Percentiles rank a stretch among this genome's conserved stretches.
These are phyloP conservation scores for Gisinianus flammeolus DNA, from an alignment of 2,888 invertebrate genomes.

Conservation along the genomic window DNA sequence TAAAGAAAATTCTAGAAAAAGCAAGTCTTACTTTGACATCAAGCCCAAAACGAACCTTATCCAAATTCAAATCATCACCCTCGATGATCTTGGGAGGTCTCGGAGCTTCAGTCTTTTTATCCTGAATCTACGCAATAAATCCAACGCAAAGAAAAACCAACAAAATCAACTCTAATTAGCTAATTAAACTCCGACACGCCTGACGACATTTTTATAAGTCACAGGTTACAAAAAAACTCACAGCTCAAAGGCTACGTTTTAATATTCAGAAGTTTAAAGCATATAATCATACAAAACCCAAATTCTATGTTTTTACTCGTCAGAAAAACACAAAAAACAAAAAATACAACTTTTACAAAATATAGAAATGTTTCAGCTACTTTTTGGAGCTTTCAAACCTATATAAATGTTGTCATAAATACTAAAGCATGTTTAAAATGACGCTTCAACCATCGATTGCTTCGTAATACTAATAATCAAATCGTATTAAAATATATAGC, in stretches of 20 bases:
- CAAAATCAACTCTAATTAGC: constrained; percentile 24
- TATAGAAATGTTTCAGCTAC: too few species aligned
- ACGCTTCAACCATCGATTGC: too few species aligned
- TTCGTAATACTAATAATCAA: too few species aligned
- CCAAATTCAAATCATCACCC: too few species aligned
- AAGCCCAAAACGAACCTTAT: constrained; percentile 41
- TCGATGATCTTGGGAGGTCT: constrained; percentile 42
- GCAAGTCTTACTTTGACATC: constrained; percentile 40
- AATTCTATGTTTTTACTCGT: too few species aligned
- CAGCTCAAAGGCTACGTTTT: neutral
- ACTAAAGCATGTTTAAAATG: too few species aligned
- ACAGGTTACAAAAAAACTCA: neutral
- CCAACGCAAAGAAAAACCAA: constrained; percentile 1
- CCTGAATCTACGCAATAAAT: constrained; percentile 20
- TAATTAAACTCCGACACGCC: constrained; percentile 17
- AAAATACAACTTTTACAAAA: too few species aligned
- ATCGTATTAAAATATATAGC: neutral
- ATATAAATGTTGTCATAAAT: too few species aligned
- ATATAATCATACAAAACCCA: too few species aligned
- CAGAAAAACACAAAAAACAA: too few species aligned
- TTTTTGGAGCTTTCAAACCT: too few species aligned
- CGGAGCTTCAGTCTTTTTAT: constrained; percentile 19
- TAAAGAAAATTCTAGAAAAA: constrained; percentile 2
- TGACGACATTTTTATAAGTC: constrained; percentile 10
- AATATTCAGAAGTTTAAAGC: too few species aligned